phyloP scores from a whole-genome alignment of 2,113 vertebrate species.

The Paratilapia polleni region DNA sequence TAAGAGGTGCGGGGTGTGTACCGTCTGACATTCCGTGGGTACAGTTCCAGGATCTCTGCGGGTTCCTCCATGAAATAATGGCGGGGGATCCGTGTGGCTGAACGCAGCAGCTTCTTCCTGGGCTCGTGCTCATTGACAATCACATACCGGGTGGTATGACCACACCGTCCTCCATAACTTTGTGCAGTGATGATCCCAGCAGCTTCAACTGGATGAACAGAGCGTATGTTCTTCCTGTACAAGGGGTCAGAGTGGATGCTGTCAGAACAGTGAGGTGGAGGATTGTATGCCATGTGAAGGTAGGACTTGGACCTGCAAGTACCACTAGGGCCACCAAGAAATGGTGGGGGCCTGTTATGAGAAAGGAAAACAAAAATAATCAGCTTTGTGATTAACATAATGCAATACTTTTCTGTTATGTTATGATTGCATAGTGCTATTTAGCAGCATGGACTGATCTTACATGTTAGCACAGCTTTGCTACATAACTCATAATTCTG shows the following conservation, averaged over 20 bases:
- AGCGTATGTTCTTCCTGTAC: constrained; percentile 81
- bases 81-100: constrained; percentile 81
- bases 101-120: constrained; percentile 78
- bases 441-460: no score
- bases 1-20: constrained; percentile 69
- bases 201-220: constrained; percentile 65
- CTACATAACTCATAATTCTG: no score
- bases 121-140: constrained; percentile 86
- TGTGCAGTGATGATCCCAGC: constrained; percentile 60
- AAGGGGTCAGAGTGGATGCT: constrained; percentile 84
- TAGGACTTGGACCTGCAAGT: constrained; percentile 80
- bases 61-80: constrained; percentile 82
- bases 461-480: no score
- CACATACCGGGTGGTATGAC: constrained; percentile 83
- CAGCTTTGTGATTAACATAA: not conserved
- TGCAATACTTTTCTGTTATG: not conserved
- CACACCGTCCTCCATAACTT: constrained; percentile 70
- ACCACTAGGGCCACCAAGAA: constrained; percentile 76
- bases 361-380: constrained; percentile 28
- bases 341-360: constrained; percentile 74
- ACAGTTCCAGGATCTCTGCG: constrained; percentile 80
- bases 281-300: constrained; percentile 74
- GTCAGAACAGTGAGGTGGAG: constrained; percentile 66
- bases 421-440: no score
- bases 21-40: constrained; percentile 80